Percentiles rank a stretch among this genome's conserved stretches.
phyloP scores from a whole-genome alignment of 2,888 invertebrate genomes.

The Orchestes rusci region DNA sequence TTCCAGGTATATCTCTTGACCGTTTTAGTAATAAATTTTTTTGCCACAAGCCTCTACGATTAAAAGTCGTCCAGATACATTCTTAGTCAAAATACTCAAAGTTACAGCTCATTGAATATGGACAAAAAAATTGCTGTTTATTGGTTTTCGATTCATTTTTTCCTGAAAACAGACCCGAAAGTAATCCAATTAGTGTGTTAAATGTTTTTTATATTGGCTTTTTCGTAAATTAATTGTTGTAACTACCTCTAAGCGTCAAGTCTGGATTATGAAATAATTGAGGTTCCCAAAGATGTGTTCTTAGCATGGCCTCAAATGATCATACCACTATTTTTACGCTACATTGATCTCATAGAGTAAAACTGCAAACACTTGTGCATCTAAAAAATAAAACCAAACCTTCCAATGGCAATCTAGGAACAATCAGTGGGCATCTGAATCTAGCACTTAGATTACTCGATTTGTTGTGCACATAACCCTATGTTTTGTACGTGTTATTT shows the following conservation, averaged over 20 bases:
- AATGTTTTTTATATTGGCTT: slow-evolving; percentile 27
- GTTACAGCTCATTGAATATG: no score
- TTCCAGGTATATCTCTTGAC: no score
- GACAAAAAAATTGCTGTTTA: no score
- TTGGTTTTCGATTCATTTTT: slow-evolving; percentile 10
- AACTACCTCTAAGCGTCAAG: slow-evolving; percentile 30
- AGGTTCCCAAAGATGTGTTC: slow-evolving; percentile 16
- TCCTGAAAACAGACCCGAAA: slow-evolving; percentile 12
- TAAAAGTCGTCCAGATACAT: no score
- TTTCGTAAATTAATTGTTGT: no score
- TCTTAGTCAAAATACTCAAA: no score
- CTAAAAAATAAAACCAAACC: no score
- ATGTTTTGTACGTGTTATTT: slow-evolving; percentile 10
- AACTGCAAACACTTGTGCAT: no score
- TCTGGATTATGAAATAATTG: slow-evolving; percentile 20
- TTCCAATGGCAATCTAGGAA: slow-evolving; percentile 19
- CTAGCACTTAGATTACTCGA: slow-evolving; percentile 8
- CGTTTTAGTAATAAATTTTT: no score
- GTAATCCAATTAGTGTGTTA: slow-evolving; percentile 22
- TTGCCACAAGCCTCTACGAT: no score
- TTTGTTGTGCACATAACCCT: slow-evolving; percentile 14
- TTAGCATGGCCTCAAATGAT: slow-evolving; percentile 5
- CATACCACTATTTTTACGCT: no score
- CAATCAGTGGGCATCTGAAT: slow-evolving; percentile 15
- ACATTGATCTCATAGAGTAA: slow-evolving; percentile 3